Evolutionary conservation across 2,797 vertebrate species (phyloP).

Genomic region (Glyptemys insculpta): DNA sequence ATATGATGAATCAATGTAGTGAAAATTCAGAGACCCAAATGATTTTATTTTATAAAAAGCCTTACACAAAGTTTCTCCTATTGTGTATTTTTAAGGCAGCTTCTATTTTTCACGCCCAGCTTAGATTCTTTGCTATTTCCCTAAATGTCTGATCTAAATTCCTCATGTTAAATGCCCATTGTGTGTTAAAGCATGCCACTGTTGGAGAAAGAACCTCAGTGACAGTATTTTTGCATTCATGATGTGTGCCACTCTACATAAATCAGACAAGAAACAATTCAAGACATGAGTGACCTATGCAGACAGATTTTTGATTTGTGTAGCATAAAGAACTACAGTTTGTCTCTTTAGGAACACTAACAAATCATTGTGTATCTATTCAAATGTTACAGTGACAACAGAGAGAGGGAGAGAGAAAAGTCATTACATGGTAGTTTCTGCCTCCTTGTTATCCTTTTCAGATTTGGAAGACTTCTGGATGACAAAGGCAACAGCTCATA

Average conservation of each 20-base stretch:
- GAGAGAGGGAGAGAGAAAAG: neutral
- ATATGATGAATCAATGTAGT: neutral
- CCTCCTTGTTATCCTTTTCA: neutral
- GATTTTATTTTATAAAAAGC: neutral
- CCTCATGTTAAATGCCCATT: neutral
- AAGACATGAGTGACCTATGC: neutral
- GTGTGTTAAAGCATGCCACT: neutral
- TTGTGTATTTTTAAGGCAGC: neutral
- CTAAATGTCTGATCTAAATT: neutral
- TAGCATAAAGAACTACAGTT: neutral
- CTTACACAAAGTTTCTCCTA: neutral
- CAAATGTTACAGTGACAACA: neutral
- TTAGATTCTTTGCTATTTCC: neutral
- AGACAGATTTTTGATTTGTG: neutral
- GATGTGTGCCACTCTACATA: neutral
- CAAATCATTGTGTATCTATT: slow-evolving; percentile 7
- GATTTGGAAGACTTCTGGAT: neutral
- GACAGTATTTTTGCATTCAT: neutral
- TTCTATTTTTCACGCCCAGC: neutral
- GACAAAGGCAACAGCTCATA: neutral
- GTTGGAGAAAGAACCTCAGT: neutral
- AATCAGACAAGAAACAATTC: neutral
- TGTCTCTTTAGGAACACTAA: neutral
- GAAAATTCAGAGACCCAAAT: neutral
- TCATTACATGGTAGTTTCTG: neutral